A percentile compares a stretch with the other conserved stretches of the same genome.
phyloP scores from a whole-genome alignment of 2,113 vertebrate species.

The Peromyscus maniculatus region DNA sequence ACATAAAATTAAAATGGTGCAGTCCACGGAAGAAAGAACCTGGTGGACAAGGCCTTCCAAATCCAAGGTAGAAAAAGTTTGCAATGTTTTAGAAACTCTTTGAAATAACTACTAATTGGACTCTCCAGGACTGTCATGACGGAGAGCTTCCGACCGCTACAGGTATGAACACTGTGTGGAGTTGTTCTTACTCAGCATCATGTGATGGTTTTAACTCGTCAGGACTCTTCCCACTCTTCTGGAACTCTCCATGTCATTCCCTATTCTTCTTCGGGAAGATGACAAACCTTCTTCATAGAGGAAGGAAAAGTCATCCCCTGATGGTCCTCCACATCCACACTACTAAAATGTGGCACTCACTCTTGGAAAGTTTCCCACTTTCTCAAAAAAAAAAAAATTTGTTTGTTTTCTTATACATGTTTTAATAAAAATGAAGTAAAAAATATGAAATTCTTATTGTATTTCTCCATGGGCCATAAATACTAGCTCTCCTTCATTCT shows the following conservation, averaged over 20 bases:
- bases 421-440: conserved; percentile 50
- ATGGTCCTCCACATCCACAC: not conserved
- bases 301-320: not conserved
- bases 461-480: not conserved
- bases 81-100: not conserved
- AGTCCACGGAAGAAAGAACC: not conserved
- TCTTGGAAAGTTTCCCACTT: not conserved
- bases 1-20: conserved; percentile 43
- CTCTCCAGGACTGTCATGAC: rapidly evolving
- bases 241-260: not conserved
- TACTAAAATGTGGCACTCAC: not conserved
- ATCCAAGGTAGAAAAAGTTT: not conserved
- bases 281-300: not conserved
- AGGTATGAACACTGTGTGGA: rapidly evolving
- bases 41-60: not conserved
- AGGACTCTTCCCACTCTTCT: not conserved
- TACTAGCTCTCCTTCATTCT: not conserved
- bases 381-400: not conserved
- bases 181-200: not conserved
- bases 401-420: not conserved
- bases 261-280: not conserved
- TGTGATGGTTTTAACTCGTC: not conserved
- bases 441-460: not conserved
- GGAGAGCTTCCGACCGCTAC: rapidly evolving
- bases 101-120: not conserved